Evolutionary conservation across 2,888 invertebrate species (phyloP).

Genomic region (Caenorhabditis afra): DNA sequence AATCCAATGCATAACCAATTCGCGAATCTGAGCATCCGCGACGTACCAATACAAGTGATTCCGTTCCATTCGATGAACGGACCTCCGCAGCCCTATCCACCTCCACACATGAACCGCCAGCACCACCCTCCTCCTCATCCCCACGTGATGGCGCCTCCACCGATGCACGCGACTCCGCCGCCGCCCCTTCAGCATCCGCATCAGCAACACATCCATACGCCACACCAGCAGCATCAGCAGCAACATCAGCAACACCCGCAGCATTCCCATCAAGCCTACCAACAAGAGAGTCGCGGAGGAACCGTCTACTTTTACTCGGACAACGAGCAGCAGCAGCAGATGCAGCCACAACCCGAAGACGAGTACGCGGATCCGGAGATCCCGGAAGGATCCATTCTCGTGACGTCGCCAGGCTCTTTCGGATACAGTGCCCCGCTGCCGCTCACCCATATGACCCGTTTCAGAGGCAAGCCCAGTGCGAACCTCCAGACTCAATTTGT

Average conservation of each 20-base stretch:
- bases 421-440: conserved; percentile 63
- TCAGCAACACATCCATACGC: neutral
- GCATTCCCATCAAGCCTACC: conserved; percentile 16
- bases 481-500: conserved; percentile 69
- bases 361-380: conserved; percentile 2
- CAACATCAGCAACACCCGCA: conserved; percentile 2
- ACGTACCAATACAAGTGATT: conserved; percentile 24
- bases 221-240: neutral
- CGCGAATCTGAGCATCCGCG: conserved; percentile 22
- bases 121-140: too few relatives aligned
- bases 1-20: conserved; percentile 20
- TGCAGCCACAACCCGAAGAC: neutral
- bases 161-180: neutral
- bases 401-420: conserved; percentile 32
- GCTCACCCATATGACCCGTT: conserved; percentile 62
- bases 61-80: conserved; percentile 3
- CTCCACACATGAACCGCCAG: conserved; percentile 1
- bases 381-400: conserved; percentile 46
- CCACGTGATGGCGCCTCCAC: neutral
- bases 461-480: conserved; percentile 64
- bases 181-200: neutral
- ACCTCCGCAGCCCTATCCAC: neutral
- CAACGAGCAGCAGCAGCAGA: neutral
- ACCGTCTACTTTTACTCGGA: conserved; percentile 62
- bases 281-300: conserved; percentile 65